phyloP scores from a whole-genome alignment of 1,140 invertebrate species.

The Octopus sinensis region DNA sequence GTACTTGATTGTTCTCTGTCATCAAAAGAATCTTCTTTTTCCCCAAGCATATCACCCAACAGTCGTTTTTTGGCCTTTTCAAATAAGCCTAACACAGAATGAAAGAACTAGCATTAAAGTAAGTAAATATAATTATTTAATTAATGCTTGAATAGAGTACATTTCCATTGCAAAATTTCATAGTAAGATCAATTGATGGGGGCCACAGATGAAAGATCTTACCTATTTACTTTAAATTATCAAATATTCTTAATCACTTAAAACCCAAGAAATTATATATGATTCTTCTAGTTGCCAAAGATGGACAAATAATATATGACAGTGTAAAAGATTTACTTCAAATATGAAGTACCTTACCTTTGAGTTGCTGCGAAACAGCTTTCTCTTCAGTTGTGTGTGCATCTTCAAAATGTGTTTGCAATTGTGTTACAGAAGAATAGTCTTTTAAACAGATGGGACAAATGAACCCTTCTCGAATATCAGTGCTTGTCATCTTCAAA shows the following conservation, averaged over 20 bases:
- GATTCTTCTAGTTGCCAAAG: not conserved
- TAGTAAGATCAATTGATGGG: not conserved
- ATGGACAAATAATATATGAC: not conserved
- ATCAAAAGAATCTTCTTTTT: conserved; percentile 12
- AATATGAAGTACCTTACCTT: conserved; percentile 62
- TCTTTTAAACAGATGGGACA: conserved; percentile 91
- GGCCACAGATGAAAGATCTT: not conserved
- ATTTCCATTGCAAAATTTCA: not conserved
- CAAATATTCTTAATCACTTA: too few relatives aligned
- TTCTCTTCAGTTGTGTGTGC: conserved; percentile 78
- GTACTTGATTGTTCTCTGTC: conserved; percentile 18
- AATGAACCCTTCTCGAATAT: conserved; percentile 84
- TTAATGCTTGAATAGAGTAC: not conserved
- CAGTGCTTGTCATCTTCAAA: conserved; percentile 52
- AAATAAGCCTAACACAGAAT: conserved; percentile 69
- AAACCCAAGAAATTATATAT: too few relatives aligned
- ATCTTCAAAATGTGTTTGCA: conserved; percentile 84
- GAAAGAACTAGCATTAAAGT: conserved; percentile 13
- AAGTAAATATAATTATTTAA: not conserved
- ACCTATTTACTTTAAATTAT: not conserved
- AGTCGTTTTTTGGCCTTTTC: conserved; percentile 87
- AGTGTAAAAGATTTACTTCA: not conserved
- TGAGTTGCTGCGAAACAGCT: conserved; percentile 83
- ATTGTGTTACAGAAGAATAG: conserved; percentile 74
- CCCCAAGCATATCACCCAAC: conserved; percentile 64